Evolutionary conservation across 2,113 vertebrate genomes (phyloP).

Genomic region (Salvelinus sp.): DNA sequence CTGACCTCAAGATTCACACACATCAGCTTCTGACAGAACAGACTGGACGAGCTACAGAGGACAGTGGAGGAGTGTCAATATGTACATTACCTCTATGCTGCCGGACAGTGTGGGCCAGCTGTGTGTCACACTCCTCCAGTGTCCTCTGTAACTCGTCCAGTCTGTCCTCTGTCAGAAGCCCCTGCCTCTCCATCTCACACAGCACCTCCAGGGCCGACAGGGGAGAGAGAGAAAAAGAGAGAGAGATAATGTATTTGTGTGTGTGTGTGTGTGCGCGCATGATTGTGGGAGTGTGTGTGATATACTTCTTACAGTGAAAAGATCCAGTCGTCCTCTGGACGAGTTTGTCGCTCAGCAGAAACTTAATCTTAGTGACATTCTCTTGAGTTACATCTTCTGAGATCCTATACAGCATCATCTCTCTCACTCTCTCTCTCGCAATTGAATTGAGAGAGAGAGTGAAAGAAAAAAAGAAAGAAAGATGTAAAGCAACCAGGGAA

Average conservation of each 20-base stretch:
- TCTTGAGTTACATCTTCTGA: conserved; percentile 52
- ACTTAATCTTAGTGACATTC: conserved; percentile 59
- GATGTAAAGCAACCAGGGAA: neutral
- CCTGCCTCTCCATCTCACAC: conserved; percentile 68
- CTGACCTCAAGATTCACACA: conserved; percentile 80
- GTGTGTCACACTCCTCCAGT: conserved; percentile 29
- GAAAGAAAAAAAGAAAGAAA: neutral
- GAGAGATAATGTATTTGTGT: too few relatives aligned
- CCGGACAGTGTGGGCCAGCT: conserved; percentile 38
- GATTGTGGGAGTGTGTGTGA: neutral
- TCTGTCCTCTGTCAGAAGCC: conserved; percentile 42
- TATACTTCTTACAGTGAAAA: conserved; percentile 52
- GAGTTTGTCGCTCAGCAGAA: conserved; percentile 37
- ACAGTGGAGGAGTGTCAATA: neutral
- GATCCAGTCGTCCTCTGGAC: conserved; percentile 47
- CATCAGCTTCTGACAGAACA: conserved; percentile 79
- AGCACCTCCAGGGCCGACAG: conserved; percentile 68
- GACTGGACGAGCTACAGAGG: conserved; percentile 38
- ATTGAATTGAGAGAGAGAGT: neutral
- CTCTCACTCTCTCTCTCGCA: too few relatives aligned
- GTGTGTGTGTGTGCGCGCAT: neutral
- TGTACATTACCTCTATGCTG: conserved; percentile 20
- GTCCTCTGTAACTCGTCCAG: conserved; percentile 18
- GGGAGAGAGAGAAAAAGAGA: neutral
- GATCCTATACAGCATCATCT: conserved; percentile 68